Percentiles rank a stretch among this genome's conserved stretches.
Conservation (phyloP, 2,888 invertebrate species). For the Mythimna impura region DNA sequence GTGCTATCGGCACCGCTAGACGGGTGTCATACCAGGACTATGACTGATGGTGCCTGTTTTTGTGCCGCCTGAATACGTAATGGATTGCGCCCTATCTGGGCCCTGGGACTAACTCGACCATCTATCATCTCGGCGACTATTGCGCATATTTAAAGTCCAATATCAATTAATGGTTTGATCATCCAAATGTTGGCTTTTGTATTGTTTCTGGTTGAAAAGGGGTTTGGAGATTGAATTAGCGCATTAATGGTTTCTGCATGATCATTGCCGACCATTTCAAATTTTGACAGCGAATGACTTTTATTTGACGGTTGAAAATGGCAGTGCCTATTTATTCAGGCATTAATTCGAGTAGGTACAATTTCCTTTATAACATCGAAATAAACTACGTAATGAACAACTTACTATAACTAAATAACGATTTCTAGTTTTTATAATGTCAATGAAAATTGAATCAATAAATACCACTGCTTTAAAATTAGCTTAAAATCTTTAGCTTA, state of each 20-base stretch:
- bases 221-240: conserved; percentile 19
- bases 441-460: not conserved
- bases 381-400: too few species aligned
- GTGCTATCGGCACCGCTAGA: conserved; percentile 29
- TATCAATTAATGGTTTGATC: conserved; percentile 41
- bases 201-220: not conserved
- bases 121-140: conserved; percentile 45
- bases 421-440: not conserved
- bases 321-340: not conserved
- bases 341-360: not conserved
- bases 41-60: conserved; percentile 57
- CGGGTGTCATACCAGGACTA: conserved; percentile 36
- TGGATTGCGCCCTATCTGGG: conserved; percentile 50
- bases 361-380: too few species aligned
- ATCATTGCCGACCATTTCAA: not conserved
- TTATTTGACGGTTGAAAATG: conserved; percentile 15
- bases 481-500: conserved; percentile 9
- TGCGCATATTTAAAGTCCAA: conserved; percentile 22
- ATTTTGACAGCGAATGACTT: conserved; percentile 1
- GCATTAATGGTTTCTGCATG: not conserved
- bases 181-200: conserved; percentile 1
- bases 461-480: not conserved
- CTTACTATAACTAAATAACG: too few species aligned
- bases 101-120: conserved; percentile 41
- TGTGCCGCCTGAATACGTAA: conserved; percentile 54